Evolutionary conservation across 1,140 invertebrate species (phyloP), one percentile per base, ranked within the genome.

Genomic region (Philopotamus ludificatus): DNA sequence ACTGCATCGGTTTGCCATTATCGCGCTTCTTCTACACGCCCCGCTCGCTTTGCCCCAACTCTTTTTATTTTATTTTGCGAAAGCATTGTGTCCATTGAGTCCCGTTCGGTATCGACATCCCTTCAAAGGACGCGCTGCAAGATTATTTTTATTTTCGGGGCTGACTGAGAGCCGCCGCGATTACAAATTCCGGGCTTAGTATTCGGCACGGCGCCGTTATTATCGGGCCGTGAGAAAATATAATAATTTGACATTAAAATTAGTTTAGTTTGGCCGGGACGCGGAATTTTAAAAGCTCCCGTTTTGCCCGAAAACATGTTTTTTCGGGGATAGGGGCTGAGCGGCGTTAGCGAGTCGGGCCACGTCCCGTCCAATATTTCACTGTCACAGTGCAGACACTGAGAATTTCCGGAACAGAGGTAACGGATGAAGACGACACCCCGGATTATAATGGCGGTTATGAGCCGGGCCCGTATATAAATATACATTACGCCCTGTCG

Each of bases 301-400:
- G 4, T 20, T 20, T 25, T 3, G 25, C 8, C 34, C 18, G 54
- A 57, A 57, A 57, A 57, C 54, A 57, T 57, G 54, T 57, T 57
- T 55, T 57, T n/a, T n/a, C n/a, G n/a, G n/a, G n/a, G 54, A 28
- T 16, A 57, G 34, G 41, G 34, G 15, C 51, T n/a, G 25, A 4
- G 4, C 21, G 20, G 21, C 21, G 10, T 57, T 20, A 12, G 21
- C 15, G 15, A 57, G 34, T 57, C 54, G n/a, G 54, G 54, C 39
- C 54, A 57, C 54, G 54, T 57, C 15, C 54, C 15, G 18, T 18
- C 28, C 23, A 57, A 39, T 57, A 57, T 57, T 57, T 57, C 54
- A 57, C 34, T 57, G 54, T 57, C 54, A 28, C 23, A 25, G 23
- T 22, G 10, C 22, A 53, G 50, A 20, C 54, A 22, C 18, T 21